Evolutionary conservation across 2,888 invertebrate species (phyloP), one percentile per base, ranked within the genome.

Genomic region (Hypomecis punctinalis): DNA sequence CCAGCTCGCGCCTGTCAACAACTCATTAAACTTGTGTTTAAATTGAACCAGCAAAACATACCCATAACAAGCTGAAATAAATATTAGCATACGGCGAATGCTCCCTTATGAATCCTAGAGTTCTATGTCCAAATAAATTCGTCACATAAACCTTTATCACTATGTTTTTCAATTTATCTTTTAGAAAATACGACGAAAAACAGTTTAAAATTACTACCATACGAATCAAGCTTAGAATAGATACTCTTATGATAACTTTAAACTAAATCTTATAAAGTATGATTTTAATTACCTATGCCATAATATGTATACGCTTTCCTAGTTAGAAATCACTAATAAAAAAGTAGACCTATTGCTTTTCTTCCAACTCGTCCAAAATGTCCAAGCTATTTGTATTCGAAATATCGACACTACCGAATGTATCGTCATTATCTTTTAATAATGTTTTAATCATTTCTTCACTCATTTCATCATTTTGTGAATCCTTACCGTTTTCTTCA

Each of bases 361-460:
- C 46, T 55, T n/a, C 53, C 51, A 47, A 49, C 13, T 40, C 39
- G 13, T 61, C 47, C 36, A 68, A 48, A 45, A 70, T 66, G 63
- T 73, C 70, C 70, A 61, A 23, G 48, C 57, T 66, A 48, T 58
- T 65, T 37, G 51, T 35, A 57, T 65, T 64, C 6, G 55, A 60
- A 36, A 70, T 56, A 54, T 65, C 66, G 8, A 63, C 61, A 63
- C 68, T 79, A 36, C 70, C 77, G 61, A 71, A 69, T 63, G 74
- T 80, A 66, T 86, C 86, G 66, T 23, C 86, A 67, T 23, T 39
- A 13, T 83, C 88, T 68, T 86, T 85, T 57, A 90, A 75, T 57
- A 90, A 78, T 63, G 76, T 83, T 66, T 90, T 85, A 67, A 89
- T 89, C 77, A 86, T 77, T 68, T 90, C 88, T 43, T 88, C 88